These are phyloP conservation scores for Enteromius anoplus DNA, from an alignment of 2,797 vertebrate genomes.

Conservation along the genomic window DNA sequence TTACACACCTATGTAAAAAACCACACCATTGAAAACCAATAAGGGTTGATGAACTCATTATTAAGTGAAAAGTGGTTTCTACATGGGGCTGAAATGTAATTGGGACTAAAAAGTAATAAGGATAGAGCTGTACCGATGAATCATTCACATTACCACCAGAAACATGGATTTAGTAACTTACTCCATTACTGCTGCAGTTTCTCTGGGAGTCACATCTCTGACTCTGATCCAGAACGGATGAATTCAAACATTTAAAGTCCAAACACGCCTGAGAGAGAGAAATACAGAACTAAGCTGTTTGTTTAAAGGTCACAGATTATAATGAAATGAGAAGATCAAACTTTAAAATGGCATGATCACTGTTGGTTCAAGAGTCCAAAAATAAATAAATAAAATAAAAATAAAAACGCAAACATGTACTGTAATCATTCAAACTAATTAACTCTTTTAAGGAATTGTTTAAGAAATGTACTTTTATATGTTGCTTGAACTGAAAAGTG, in stretches of 20 bases:
- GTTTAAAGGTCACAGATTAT: constrained; percentile 2
- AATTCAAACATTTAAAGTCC: constrained; percentile 80
- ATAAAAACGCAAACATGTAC: neutral
- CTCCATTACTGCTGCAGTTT: constrained; percentile 80
- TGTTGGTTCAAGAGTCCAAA: neutral
- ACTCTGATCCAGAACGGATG: constrained; percentile 74
- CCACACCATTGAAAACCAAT: neutral
- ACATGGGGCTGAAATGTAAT: neutral
- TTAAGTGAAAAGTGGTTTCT: neutral
- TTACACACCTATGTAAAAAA: constrained; percentile 62
- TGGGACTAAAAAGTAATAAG: neutral
- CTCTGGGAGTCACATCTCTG: constrained; percentile 75
- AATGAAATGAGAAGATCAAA: neutral
- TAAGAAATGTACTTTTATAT: no score
- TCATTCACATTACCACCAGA: neutral
- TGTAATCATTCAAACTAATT: neutral
- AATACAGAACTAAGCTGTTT: neutral
- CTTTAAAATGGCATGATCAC: neutral
- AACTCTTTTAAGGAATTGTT: neutral
- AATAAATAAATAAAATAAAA: no score
- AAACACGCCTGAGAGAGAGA: constrained; percentile 77
- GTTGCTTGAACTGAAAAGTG: no score
- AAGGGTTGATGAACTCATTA: neutral
- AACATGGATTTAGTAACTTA: constrained; percentile 66
- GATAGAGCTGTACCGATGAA: neutral